Evolutionary conservation across 2,888 invertebrate species (phyloP).

Genomic region (Ectropis crepuscularia): DNA sequence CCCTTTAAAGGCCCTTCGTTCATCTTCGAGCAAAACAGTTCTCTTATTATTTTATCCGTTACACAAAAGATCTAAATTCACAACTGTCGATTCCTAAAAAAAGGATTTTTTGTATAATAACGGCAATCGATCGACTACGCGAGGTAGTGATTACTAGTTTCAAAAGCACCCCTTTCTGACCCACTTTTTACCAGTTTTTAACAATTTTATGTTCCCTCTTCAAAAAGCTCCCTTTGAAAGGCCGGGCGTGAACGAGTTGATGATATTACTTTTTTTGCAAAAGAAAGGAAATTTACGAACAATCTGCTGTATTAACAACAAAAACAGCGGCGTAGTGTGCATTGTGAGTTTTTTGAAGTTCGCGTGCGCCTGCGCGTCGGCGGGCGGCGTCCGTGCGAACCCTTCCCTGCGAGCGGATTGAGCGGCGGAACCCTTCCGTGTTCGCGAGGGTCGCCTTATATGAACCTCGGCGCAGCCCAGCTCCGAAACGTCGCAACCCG

Average conservation of each 20-base stretch:
- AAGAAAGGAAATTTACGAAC: conserved; percentile 82
- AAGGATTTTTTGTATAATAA: conserved; percentile 77
- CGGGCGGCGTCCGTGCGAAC: conserved; percentile 79
- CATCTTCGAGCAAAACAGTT: conserved; percentile 53
- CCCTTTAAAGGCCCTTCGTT: conserved; percentile 47
- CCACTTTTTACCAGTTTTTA: conserved; percentile 83
- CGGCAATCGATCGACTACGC: conserved; percentile 79
- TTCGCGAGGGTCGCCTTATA: conserved; percentile 66
- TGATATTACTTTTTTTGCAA: conserved; percentile 83
- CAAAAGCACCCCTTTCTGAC: conserved; percentile 84
- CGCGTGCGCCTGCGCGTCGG: conserved; percentile 84
- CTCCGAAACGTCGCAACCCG: conserved; percentile 55
- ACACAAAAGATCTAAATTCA: conserved; percentile 70
- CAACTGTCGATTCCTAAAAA: conserved; percentile 70
- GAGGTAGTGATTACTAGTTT: conserved; percentile 82
- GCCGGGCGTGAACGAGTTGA: conserved; percentile 85
- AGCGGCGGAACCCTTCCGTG: conserved; percentile 77
- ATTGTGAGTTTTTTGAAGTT: conserved; percentile 80
- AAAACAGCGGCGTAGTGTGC: conserved; percentile 79
- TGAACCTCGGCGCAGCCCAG: conserved; percentile 43
- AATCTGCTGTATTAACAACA: conserved; percentile 83
- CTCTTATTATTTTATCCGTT: conserved; percentile 62
- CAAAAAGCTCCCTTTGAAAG: conserved; percentile 80
- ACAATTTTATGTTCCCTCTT: conserved; percentile 79
- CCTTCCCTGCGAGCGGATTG: conserved; percentile 74